These are phyloP conservation scores for Phrixothrix hirtus DNA, from an alignment of 2,888 invertebrate species.

Conservation along the genomic window DNA sequence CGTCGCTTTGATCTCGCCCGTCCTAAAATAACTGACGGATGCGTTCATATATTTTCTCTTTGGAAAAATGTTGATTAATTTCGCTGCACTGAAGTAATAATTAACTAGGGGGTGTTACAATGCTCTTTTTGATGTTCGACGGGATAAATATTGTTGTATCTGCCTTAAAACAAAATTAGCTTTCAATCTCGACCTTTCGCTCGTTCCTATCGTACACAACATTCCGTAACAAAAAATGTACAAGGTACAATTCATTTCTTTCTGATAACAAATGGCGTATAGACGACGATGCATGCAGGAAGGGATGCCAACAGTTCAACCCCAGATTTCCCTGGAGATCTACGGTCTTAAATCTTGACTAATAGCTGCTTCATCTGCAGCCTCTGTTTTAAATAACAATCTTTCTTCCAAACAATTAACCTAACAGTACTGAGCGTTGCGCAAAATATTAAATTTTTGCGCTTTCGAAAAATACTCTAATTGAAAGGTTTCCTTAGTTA, in stretches of 20 bases:
- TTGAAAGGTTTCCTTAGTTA: slow-evolving; percentile 3
- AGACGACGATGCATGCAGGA: slow-evolving; percentile 24
- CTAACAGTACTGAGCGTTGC: slow-evolving; percentile 31
- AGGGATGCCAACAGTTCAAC: slow-evolving; percentile 31
- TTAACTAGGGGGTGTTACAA: slow-evolving; percentile 8
- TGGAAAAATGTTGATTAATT: slow-evolving; percentile 23
- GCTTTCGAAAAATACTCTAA: neutral
- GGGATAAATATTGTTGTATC: slow-evolving; percentile 8
- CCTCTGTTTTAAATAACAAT: slow-evolving; percentile 42
- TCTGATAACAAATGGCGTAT: slow-evolving; percentile 32
- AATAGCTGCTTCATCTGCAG: slow-evolving; percentile 42
- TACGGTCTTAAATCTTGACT: slow-evolving; percentile 40
- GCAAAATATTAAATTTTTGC: neutral
- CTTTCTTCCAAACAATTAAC: slow-evolving; percentile 41
- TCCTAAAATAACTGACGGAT: slow-evolving; percentile 15
- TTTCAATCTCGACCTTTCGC: slow-evolving; percentile 14
- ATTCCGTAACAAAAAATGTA: slow-evolving; percentile 22
- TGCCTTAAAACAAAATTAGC: neutral
- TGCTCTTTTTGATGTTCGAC: slow-evolving; percentile 13
- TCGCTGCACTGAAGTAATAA: slow-evolving; percentile 22
- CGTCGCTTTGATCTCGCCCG: slow-evolving; percentile 17
- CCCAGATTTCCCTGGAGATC: slow-evolving; percentile 37
- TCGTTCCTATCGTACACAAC: slow-evolving; percentile 15
- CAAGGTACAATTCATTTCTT: slow-evolving; percentile 29
- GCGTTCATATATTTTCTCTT: slow-evolving; percentile 12